Percentiles rank a stretch among this genome's conserved stretches.
Conservation (phyloP, 2,888 invertebrate genomes). For the Atrina japonica region DNA sequence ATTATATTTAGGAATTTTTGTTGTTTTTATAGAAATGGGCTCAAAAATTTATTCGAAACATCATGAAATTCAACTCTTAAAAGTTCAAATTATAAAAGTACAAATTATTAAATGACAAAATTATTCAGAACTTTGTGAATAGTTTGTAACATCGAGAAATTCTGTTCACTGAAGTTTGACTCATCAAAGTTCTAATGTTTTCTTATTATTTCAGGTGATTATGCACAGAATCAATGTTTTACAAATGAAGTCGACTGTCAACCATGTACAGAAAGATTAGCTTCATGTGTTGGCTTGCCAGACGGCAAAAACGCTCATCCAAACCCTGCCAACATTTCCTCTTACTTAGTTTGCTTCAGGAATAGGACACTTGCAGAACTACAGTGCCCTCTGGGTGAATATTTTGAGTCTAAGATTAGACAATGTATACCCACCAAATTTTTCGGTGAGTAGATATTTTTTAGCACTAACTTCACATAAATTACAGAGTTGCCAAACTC, state of each 20-base stretch:
- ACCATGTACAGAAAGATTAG: conserved; percentile 25
- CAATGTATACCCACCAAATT: conserved; percentile 29
- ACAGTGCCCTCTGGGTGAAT: conserved; percentile 22
- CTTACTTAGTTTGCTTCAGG: conserved; percentile 26
- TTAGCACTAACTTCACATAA: too few relatives aligned
- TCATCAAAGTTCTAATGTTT: too few relatives aligned
- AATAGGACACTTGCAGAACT: conserved; percentile 30
- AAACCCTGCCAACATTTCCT: conserved; percentile 11
- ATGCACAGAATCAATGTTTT: conserved; percentile 29
- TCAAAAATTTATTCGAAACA: too few relatives aligned
- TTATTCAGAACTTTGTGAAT: too few relatives aligned
- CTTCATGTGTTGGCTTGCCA: conserved; percentile 27
- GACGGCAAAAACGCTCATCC: conserved; percentile 27
- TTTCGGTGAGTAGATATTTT: conserved; percentile 33
- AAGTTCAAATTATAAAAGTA: too few relatives aligned
- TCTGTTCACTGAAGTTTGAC: too few relatives aligned
- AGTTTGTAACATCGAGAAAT: too few relatives aligned
- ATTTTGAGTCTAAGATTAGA: conserved; percentile 24
- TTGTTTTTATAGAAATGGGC: too few relatives aligned
- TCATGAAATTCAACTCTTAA: too few relatives aligned
- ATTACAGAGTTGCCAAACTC: too few relatives aligned
- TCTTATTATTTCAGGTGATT: conserved; percentile 33
- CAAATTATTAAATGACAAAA: background rate
- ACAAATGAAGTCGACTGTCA: conserved; percentile 13
- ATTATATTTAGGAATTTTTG: background rate